Evolutionary conservation across 2,888 invertebrate genomes (phyloP), one percentile per base, ranked within the genome.

Genomic region (Buathra laborator): DNA sequence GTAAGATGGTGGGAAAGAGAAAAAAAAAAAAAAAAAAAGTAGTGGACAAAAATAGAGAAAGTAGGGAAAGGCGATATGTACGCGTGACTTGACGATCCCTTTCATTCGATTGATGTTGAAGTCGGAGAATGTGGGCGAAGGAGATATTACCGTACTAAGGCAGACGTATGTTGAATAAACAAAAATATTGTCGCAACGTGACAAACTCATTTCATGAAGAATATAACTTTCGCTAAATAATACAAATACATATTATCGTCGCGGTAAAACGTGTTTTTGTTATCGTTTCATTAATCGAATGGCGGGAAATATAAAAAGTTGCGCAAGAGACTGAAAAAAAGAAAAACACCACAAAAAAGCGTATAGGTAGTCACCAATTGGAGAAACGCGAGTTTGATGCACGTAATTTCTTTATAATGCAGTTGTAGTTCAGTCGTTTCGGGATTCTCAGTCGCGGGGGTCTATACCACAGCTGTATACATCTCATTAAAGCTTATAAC

Each of bases 401-500:
- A 4, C 29, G 46, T 9, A 16, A 48, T 82, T 67, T 72, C 29
- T 56, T 59, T 51, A 72, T 82, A 72, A 82, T 67, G 56, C 32
- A 46, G 16, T 46, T 12, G 59, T 46, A 29, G 59, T 12, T n/a
- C 43, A 19, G 37, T 10, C 19, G 32, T 64, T 71, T 53, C 51
- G 19, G 51, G 64, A 37, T 37, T 12, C 9, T 62, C 16, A 16
- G 29, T 43, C 4, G 12, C 12, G 59, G 29, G 37, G 29, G n/a
- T 46, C 37, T 64, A 14, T 10, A 44, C 14, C 62, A 12, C 44
- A 29, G 66, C 37, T 59, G n/a, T 59, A 74, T 66, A 56, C 24
- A 78, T 74, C 78, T 78, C 68, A 74, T 72, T 74, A 68, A 79
- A 79, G 70, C 53, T 37, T 80, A 56, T 56, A 53, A 48, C 46